A percentile compares a stretch with the other conserved stretches of the same genome.
Conservation (phyloP, 2,113 vertebrate species). For the Taxidea taxus region DNA sequence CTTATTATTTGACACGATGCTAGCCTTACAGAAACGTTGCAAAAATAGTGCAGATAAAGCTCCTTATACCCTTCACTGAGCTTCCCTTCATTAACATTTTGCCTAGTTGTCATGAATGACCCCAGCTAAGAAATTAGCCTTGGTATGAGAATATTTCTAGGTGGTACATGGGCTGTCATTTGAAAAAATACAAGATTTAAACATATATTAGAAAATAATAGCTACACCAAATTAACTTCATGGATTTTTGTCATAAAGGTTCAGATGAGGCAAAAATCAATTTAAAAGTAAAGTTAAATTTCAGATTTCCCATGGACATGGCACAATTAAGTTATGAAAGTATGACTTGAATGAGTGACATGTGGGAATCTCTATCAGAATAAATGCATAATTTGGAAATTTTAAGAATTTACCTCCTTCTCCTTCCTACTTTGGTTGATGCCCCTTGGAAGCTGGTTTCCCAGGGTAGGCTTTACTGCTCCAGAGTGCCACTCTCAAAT, state of each 20-base stretch:
- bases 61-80: neutral
- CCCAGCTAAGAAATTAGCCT: conserved; percentile 22
- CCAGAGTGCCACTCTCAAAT: neutral
- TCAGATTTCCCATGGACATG: neutral
- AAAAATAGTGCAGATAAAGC: neutral
- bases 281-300: neutral
- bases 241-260: neutral
- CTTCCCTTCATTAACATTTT: neutral
- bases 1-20: neutral
- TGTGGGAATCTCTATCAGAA: neutral
- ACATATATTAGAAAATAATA: neutral
- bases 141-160: neutral
- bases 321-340: neutral
- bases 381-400: neutral
- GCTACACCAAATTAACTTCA: neutral
- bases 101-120: neutral
- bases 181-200: neutral
- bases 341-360: neutral
- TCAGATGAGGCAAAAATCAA: neutral
- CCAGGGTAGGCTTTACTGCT: neutral
- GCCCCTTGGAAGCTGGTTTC: neutral
- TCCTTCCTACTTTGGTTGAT: neutral
- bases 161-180: neutral
- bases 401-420: neutral
- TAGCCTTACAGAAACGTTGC: neutral